Base-by-base conservation (phyloP, 2,113 vertebrate genomes). In the Grallaria varia region DNA sequence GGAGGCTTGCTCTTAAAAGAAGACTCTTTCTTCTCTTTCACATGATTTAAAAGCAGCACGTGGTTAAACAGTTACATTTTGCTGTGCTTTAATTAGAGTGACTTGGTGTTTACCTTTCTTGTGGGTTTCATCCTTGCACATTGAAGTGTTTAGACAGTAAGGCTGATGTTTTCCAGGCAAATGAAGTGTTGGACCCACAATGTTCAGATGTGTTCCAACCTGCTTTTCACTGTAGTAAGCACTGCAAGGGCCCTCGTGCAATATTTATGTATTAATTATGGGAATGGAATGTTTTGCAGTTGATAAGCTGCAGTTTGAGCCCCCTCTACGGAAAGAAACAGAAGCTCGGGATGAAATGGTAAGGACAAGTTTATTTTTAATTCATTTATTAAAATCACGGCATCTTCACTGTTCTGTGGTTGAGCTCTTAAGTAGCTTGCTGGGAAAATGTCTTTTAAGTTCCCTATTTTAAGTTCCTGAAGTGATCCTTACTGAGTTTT, bases 331-430 rank as follows among this genome's bases (percentile, higher is more conserved):
- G 95, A 99, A 99, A 96, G 99, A 99, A 97, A 99, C 99, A 4
- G 99, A 99, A 97, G 99, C 99, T 93, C 98, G 98, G 63, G 98
- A 99, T 96, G 99, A 99, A 98, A 98, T 99, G 99, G 99, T 99
- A 95, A 96, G 95, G 78, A 24, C 6, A 4, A 21, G 12, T 59
- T 91, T 62, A 8, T 8, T 25, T 52, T 47, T 55, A 19, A 62
- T 87, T 87, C 17, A 5, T 40, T 81, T 8, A 24, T 50, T 86
- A 30, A 80, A 92, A 53, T 52, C 35, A 16, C 5, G 20, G 4
- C 8, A 3, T 27, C 20, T 52, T 72, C 18, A 7, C 12, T 77
- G 12, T 53, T 60, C 23, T 19, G 30, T 59, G 27, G 21, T 68
- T 66, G 50, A 37, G 0, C 60, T 90, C 42, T 40, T 40, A 67